phyloP scores from a whole-genome alignment of 2,113 vertebrate genomes.

The Merops nubicus region DNA sequence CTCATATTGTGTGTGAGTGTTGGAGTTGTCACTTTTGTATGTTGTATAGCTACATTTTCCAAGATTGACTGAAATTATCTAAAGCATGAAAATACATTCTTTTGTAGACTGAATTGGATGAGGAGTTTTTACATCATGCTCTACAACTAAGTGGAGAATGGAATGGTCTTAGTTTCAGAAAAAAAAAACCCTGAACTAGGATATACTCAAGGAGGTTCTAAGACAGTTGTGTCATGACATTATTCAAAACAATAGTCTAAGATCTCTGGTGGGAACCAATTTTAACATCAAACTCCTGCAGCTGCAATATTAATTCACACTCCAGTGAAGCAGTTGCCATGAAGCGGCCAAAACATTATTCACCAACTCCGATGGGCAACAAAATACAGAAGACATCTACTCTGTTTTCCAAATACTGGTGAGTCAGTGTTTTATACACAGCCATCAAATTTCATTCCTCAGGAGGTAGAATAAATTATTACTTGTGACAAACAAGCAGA shows the following conservation, averaged over 20 bases:
- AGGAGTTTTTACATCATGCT: constrained; percentile 7
- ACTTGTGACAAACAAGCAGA: constrained; percentile 36
- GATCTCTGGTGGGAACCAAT: background rate
- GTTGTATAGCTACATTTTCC: constrained; percentile 73
- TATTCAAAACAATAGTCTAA: background rate
- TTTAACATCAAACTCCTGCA: background rate
- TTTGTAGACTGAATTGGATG: constrained; percentile 59
- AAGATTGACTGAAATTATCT: constrained; percentile 76
- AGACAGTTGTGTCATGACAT: background rate
- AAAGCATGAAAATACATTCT: constrained; percentile 72
- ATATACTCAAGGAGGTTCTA: background rate
- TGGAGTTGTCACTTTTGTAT: constrained; percentile 73
- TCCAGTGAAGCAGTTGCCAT: background rate
- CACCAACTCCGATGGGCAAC: background rate
- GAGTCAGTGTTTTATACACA: constrained; percentile 43
- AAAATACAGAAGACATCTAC: constrained; percentile 28
- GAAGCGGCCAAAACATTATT: constrained; percentile 46
- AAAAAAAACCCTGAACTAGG: background rate
- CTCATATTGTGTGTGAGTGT: constrained; percentile 73
- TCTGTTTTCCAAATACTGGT: constrained; percentile 63
- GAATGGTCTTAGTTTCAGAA: background rate
- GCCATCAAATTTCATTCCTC: constrained; percentile 31
- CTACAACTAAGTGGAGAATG: background rate
- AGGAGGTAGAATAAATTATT: constrained; percentile 24
- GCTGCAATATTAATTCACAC: constrained; percentile 24